Percentiles rank a stretch among this genome's conserved stretches.
Conservation (phyloP, 2,113 vertebrate genomes). For the Carollia perspicillata region DNA sequence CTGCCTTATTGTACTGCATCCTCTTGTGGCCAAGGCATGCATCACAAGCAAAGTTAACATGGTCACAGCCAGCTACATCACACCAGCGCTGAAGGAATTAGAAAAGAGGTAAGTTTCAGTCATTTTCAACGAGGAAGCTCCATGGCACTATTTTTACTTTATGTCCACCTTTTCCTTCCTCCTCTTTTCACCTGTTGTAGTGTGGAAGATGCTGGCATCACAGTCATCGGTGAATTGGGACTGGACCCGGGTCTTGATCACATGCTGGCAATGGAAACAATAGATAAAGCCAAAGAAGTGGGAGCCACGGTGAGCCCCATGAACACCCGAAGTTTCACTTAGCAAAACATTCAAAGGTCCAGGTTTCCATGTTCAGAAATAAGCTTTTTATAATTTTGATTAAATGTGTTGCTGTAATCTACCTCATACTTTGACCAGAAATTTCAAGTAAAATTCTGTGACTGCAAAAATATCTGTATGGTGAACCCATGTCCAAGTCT, state of each 20-base stretch:
- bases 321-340: neutral
- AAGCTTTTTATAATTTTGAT: neutral
- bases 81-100: slow-evolving; percentile 92
- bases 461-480: neutral
- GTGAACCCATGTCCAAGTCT: neutral
- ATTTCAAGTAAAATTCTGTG: neutral
- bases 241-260: slow-evolving; percentile 98
- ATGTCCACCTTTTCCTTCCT: neutral
- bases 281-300: slow-evolving; percentile 93
- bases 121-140: neutral
- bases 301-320: slow-evolving; percentile 89
- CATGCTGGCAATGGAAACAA: slow-evolving; percentile 98
- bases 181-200: slow-evolving; percentile 74
- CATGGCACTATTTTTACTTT: neutral
- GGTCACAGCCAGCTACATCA: slow-evolving; percentile 95
- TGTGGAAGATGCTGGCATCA: slow-evolving; percentile 91
- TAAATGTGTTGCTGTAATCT: neutral
- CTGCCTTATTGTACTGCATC: slow-evolving; percentile 91
- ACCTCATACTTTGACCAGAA: neutral
- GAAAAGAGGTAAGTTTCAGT: slow-evolving; percentile 86
- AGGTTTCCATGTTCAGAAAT: neutral
- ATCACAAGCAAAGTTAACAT: slow-evolving; percentile 92
- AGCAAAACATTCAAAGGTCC: neutral
- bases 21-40: slow-evolving; percentile 92
- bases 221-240: slow-evolving; percentile 94